These are phyloP conservation scores for Lytechinus variegatus DNA, from an alignment of 35 echinoderm and acorn worm species.

Conservation along the genomic window DNA sequence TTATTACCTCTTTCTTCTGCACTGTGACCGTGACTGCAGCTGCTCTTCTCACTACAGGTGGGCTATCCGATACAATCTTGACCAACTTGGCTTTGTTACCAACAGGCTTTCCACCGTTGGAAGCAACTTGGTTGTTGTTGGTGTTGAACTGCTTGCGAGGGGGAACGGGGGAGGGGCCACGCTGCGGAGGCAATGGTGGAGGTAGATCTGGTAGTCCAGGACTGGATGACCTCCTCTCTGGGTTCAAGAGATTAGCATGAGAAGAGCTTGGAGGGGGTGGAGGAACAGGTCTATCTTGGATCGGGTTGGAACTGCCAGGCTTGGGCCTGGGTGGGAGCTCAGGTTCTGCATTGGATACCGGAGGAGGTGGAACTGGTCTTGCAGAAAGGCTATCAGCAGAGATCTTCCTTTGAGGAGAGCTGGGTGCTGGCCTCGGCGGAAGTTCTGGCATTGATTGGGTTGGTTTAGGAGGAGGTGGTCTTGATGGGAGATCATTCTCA, in stretches of 20 bases:
- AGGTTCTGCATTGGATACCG: not conserved
- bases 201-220: conserved; percentile 44
- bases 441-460: conserved; percentile 47
- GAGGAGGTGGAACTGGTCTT: conserved; percentile 23
- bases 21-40: not conserved
- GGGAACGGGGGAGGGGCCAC: not conserved
- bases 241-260: not conserved
- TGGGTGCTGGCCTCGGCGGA: conserved; percentile 17
- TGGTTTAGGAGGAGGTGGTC: conserved; percentile 49
- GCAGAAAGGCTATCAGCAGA: not conserved
- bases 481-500: not conserved
- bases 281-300: conserved; percentile 6
- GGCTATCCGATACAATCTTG: not conserved
- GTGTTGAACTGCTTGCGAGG: not conserved
- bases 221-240: not conserved
- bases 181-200: not conserved
- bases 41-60: conserved; percentile 38
- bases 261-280: conserved; percentile 22
- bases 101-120: conserved; percentile 21
- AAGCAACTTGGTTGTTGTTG: not conserved
- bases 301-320: not conserved
- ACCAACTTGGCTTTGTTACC: conserved; percentile 44
- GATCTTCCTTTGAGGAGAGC: not conserved
- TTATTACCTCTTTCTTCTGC: conserved; percentile 3
- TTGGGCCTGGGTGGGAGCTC: conserved; percentile 14